phyloP scores from a whole-genome alignment of 2,113 vertebrate genomes.

The Protobothrops mucrosquamatus region DNA sequence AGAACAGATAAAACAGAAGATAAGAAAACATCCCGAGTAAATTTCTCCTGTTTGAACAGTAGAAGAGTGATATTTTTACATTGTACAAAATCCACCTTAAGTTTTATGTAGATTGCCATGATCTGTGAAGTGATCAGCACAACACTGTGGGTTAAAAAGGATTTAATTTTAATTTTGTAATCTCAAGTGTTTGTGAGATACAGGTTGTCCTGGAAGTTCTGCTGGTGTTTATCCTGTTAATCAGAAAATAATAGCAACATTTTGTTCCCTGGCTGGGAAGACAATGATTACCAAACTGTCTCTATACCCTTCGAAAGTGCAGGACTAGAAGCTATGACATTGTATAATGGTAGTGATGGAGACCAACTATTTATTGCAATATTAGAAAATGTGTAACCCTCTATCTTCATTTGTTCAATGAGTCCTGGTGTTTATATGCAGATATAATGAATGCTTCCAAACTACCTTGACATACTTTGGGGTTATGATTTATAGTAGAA shows the following conservation, averaged over 20 bases:
- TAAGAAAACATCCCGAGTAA: background rate
- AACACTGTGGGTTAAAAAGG: background rate
- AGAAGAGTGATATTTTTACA: background rate
- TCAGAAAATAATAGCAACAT: background rate
- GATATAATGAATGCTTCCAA: background rate
- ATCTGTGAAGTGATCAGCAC: background rate
- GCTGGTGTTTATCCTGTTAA: background rate
- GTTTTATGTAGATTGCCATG: background rate
- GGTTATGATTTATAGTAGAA: background rate
- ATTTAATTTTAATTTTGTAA: background rate
- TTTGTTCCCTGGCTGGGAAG: background rate
- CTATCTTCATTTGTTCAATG: background rate
- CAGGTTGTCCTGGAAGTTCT: background rate
- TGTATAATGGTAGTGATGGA: background rate
- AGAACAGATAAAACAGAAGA: background rate
- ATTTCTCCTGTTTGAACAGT: background rate
- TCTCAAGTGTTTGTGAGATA: background rate
- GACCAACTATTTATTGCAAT: background rate
- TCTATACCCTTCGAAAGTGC: background rate
- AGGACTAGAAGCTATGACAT: background rate
- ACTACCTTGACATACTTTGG: background rate
- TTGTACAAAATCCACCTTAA: background rate
- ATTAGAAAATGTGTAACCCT: background rate
- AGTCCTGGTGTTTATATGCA: background rate
- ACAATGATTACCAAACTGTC: background rate